These are phyloP conservation scores for Tragelaphus strepsiceros DNA, from an alignment of 2,113 vertebrate species.

Conservation along the genomic window DNA sequence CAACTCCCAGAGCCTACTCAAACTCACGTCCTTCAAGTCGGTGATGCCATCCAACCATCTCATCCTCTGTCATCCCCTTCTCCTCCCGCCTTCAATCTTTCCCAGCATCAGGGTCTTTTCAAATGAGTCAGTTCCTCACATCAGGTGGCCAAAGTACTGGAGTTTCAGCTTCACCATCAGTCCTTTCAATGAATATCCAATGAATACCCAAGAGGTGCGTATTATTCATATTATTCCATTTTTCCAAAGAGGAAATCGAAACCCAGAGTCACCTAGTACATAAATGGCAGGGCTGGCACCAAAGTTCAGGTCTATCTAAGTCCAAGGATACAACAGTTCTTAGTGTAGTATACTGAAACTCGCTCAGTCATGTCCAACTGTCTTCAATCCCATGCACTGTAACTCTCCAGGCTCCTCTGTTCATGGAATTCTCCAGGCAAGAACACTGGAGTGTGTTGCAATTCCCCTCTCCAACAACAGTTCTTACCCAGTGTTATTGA, in stretches of 20 bases:
- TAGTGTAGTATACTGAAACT: neutral
- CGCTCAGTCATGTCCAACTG: rapidly evolving
- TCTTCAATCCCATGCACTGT: neutral
- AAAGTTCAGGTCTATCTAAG: neutral
- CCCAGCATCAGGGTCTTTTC: no score
- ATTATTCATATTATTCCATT: neutral
- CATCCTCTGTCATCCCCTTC: no score
- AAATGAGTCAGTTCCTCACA: no score
- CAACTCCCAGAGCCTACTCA: neutral
- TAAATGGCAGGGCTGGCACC: neutral
- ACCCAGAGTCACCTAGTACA: neutral
- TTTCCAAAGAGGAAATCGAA: neutral
- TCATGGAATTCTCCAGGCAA: neutral
- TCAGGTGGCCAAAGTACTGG: neutral
- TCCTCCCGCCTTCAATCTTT: no score
- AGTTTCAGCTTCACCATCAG: neutral
- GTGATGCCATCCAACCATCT: no score
- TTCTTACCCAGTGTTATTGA: neutral
- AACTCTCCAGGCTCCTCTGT: neutral
- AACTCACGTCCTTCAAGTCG: no score
- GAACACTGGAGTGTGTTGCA: neutral
- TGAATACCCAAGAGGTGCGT: neutral
- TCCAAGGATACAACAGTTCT: neutral
- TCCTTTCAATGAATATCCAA: neutral
- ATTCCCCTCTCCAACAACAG: neutral